A percentile compares a stretch with the other conserved stretches of the same genome.
phyloP scores from a whole-genome alignment of 1,140 invertebrate genomes.

The Saccostrea cuccullata region DNA sequence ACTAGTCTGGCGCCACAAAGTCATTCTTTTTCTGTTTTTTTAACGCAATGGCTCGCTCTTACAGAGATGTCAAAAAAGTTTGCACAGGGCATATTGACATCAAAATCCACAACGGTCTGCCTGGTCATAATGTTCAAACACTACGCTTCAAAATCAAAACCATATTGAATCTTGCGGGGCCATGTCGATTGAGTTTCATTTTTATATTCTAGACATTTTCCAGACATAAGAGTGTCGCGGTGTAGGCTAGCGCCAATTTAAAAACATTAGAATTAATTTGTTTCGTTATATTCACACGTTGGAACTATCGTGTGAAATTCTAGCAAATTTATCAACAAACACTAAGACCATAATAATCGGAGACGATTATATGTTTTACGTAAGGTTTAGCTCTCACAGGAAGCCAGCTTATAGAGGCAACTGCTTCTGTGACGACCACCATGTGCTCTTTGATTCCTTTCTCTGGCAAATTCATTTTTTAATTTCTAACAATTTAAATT shows the following conservation, averaged over 20 bases:
- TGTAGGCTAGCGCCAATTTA: conserved; percentile 31
- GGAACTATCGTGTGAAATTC: conserved; percentile 25
- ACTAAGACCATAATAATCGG: conserved; percentile 6
- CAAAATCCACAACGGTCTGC: conserved; percentile 14
- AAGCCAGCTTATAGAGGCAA: neutral
- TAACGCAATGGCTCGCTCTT: conserved; percentile 12
- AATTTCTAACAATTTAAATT: conserved; percentile 5
- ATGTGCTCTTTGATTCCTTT: conserved; percentile 5
- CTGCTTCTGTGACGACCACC: neutral
- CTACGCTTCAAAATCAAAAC: neutral
- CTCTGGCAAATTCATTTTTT: neutral
- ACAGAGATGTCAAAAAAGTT: conserved; percentile 36
- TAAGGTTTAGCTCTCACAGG: neutral
- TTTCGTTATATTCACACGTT: conserved; percentile 24
- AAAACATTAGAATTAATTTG: conserved; percentile 37
- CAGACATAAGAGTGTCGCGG: conserved; percentile 3
- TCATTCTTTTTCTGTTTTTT: conserved; percentile 6
- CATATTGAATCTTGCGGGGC: conserved; percentile 16
- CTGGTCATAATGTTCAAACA: conserved; percentile 8
- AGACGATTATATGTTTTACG: neutral
- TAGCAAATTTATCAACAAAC: conserved; percentile 21
- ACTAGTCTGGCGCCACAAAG: conserved; percentile 4
- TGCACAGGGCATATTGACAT: conserved; percentile 24
- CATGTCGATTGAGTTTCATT: neutral
- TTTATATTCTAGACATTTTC: conserved; percentile 28